Evolutionary conservation across 1,140 invertebrate species (phyloP).

Genomic region (Conopomorpha cramerella): DNA sequence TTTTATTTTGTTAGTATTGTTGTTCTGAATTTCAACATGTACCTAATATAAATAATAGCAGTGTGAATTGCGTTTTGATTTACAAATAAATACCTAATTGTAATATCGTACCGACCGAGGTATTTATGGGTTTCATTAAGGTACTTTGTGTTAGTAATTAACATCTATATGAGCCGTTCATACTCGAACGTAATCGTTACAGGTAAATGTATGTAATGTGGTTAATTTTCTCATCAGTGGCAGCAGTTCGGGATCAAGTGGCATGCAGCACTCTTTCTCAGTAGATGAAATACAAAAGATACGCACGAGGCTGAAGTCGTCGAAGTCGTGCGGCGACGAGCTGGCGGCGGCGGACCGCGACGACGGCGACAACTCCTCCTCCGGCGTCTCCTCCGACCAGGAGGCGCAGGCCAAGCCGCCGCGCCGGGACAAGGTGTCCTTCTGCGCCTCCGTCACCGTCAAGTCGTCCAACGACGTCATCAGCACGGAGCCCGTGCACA

Average conservation of each 20-base stretch:
- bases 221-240: too few species aligned
- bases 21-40: too few species aligned
- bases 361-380: slow-evolving; percentile 86
- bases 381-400: slow-evolving; percentile 84
- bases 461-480: slow-evolving; percentile 59
- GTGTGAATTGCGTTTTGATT: too few species aligned
- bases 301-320: slow-evolving; percentile 79
- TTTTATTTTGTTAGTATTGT: too few species aligned
- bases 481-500: slow-evolving; percentile 56
- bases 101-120: too few species aligned
- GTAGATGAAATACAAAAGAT: slow-evolving; percentile 88
- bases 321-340: slow-evolving; percentile 83
- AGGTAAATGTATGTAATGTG: too few species aligned
- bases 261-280: slow-evolving; percentile 81
- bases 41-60: too few species aligned
- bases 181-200: too few species aligned
- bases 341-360: slow-evolving; percentile 68
- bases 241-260: slow-evolving; percentile 72
- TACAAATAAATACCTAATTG: too few species aligned
- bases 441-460: slow-evolving; percentile 53
- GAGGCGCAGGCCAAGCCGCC: slow-evolving; percentile 55
- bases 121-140: too few species aligned
- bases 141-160: too few species aligned
- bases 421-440: slow-evolving; percentile 54
- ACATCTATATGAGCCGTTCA: too few species aligned